These are phyloP conservation scores for Bufotes viridis DNA, from an alignment of 2,797 vertebrate genomes.

Conservation along the genomic window DNA sequence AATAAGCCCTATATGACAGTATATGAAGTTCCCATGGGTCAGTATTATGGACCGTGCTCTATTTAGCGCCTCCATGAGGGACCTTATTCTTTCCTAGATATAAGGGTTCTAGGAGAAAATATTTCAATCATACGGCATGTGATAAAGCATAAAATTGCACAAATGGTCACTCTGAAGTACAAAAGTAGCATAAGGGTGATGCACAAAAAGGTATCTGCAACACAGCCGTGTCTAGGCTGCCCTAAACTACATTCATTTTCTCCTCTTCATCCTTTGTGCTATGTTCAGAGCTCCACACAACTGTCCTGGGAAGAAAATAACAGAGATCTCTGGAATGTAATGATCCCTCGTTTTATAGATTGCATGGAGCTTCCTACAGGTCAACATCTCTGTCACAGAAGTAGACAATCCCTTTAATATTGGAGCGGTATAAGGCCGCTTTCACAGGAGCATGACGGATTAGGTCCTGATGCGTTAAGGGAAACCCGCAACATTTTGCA, in stretches of 20 bases:
- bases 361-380: too few species aligned
- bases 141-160: neutral
- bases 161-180: neutral
- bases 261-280: neutral
- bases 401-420: too few species aligned
- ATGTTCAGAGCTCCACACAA: neutral
- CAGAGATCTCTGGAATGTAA: neutral
- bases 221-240: neutral
- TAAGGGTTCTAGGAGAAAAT: neutral
- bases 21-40: too few species aligned
- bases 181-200: neutral
- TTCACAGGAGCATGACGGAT: too few species aligned
- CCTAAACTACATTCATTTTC: neutral
- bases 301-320: neutral
- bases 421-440: too few species aligned
- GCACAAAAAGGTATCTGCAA: neutral
- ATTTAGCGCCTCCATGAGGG: too few species aligned
- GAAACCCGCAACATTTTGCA: too few species aligned
- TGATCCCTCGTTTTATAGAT: too few species aligned
- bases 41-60: too few species aligned
- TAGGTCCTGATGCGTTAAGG: too few species aligned
- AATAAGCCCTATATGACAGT: too few species aligned
- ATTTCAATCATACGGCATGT: neutral
- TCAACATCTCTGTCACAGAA: too few species aligned
- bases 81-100: neutral